These are phyloP conservation scores for Himalopsyche anomala DNA, from an alignment of 2,888 invertebrate genomes.

Conservation along the genomic window DNA sequence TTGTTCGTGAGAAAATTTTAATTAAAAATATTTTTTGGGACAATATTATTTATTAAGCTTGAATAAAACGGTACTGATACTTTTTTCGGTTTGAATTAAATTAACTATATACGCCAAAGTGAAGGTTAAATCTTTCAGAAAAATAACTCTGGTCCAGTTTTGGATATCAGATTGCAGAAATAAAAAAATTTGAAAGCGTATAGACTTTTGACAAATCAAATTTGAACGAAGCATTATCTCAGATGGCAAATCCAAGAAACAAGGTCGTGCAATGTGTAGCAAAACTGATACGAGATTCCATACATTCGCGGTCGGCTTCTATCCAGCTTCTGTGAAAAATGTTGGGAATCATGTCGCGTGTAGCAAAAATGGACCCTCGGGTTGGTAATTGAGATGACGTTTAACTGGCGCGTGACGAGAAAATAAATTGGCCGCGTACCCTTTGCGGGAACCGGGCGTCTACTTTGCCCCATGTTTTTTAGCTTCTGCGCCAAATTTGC, in stretches of 20 bases:
- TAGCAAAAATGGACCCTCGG: slow-evolving; percentile 66
- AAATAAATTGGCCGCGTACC: slow-evolving; percentile 57
- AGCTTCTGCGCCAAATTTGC: background rate
- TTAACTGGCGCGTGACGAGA: slow-evolving; percentile 65
- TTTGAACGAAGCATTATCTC: slow-evolving; percentile 1
- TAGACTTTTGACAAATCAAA: slow-evolving; percentile 6
- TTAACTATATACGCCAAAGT: no score
- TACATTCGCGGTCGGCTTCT: slow-evolving; percentile 7
- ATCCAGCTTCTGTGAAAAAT: slow-evolving; percentile 60
- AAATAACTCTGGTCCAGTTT: background rate
- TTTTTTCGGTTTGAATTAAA: no score
- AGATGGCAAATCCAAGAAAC: slow-evolving; percentile 20
- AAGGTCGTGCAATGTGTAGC: slow-evolving; percentile 18
- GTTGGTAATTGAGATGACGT: slow-evolving; percentile 66
- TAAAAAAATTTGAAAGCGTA: background rate
- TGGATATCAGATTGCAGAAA: background rate
- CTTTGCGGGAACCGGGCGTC: slow-evolving; percentile 48
- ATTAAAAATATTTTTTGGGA: no score
- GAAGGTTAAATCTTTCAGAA: no score
- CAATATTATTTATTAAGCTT: no score
- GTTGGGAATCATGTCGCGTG: slow-evolving; percentile 65
- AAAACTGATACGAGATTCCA: slow-evolving; percentile 23
- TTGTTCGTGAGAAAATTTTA: no score
- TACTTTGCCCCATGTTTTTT: slow-evolving; percentile 6
- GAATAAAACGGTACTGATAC: no score